A percentile compares a stretch with the other conserved stretches of the same genome.
Evolutionary conservation across 2,888 invertebrate genomes (phyloP).

Genomic region (Hemistola chrysoprasaria): DNA sequence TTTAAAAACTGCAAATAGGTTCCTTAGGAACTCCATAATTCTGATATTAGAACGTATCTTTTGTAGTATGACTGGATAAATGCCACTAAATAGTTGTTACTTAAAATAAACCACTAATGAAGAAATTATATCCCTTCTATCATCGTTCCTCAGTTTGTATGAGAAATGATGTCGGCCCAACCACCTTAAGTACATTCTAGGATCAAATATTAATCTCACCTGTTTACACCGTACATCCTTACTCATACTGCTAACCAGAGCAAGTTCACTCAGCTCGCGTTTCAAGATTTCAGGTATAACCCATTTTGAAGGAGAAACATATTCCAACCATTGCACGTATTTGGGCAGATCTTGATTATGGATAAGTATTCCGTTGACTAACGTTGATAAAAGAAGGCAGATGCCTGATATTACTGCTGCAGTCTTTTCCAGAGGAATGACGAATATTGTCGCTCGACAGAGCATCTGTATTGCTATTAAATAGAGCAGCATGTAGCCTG

Average conservation of each 20-base stretch:
- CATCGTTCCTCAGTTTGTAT: too few relatives aligned
- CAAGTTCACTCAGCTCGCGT: conserved; percentile 85
- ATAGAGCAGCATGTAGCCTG: conserved; percentile 88
- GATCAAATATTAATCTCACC: conserved; percentile 58
- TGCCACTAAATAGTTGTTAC: too few relatives aligned
- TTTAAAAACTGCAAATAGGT: too few relatives aligned
- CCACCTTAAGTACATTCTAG: too few relatives aligned
- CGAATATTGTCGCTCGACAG: conserved; percentile 85
- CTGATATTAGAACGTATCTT: too few relatives aligned
- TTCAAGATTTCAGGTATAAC: conserved; percentile 85
- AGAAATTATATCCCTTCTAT: too few relatives aligned
- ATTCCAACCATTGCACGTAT: conserved; percentile 85
- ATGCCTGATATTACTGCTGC: conserved; percentile 84
- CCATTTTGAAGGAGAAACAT: conserved; percentile 89
- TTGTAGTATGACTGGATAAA: too few relatives aligned
- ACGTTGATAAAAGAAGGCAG: conserved; percentile 82
- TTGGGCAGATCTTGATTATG: conserved; percentile 86
- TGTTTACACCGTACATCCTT: conserved; percentile 85
- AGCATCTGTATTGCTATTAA: conserved; percentile 86
- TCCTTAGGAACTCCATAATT: too few relatives aligned
- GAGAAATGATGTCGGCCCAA: too few relatives aligned
- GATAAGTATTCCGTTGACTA: conserved; percentile 86
- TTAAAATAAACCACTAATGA: too few relatives aligned
- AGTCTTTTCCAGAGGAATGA: conserved; percentile 85
- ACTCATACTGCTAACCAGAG: conserved; percentile 79